Base-by-base conservation (phyloP, 2,888 invertebrate species). In the Colostygia pectinataria region DNA sequence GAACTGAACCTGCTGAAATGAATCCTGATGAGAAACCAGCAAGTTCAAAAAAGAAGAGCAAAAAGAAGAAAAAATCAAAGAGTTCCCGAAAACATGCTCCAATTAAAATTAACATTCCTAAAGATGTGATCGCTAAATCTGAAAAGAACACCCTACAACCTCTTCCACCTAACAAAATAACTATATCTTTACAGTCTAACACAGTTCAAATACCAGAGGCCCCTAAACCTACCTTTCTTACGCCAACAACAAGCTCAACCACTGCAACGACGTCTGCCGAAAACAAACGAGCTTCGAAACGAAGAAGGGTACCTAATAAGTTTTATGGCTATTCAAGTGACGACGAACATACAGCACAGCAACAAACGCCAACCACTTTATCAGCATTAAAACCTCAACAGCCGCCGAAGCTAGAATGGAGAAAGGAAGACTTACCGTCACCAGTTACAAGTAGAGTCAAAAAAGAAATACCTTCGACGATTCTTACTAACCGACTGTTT, bases 251-350 rank as follows among this genome's bases (percentile, higher is more conserved):
- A 12, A 63, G 62, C 23, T 59, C 61, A 2, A 67, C 56, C 32
- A 67, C 71, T 23, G 59, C 74, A 12, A 74, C 83, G 33, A 73
- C 77, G 12, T 67, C 78, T 4, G 61, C 88, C 3, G 94, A 95
- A 65, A 93, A 82, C 10, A 95, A 94, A 69, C 90, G 96, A 25
- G 93, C 94, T 1, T 96, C 96, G 0, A 96, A 96, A 79, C 92
- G 96, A 51, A 92, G 95, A 65, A 85, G 96, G 28, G 94, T 96
- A 18, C 96, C 96, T 0, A 96, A 96, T 69, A 95, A 94, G 70
- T 97, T 97, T 75, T 97, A 96, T 71, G 97, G 96, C 0, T 96
- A 96, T 74, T 95, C 96, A 0, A 96, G 96, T 74, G 96, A 96
- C 62, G 96, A 96, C 65, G 96, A 96, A 55, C 90, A 80, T 44